phyloP scores from a whole-genome alignment of 2,113 vertebrate species.

The Callocephalon fimbriatum region DNA sequence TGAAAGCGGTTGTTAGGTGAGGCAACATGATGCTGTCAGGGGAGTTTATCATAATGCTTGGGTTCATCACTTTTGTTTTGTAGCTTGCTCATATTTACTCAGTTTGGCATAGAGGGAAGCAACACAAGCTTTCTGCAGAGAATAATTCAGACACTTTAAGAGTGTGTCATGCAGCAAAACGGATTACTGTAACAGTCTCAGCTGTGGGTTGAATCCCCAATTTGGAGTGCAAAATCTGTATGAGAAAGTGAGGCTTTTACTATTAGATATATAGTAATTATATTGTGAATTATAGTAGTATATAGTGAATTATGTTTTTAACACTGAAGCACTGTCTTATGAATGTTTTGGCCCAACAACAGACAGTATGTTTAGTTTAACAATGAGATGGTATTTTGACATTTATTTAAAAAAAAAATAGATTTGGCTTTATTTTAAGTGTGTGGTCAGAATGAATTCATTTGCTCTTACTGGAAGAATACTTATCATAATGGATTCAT shows the following conservation, averaged over 20 bases:
- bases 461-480: slow-evolving; percentile 77
- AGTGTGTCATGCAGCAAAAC: neutral
- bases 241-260: neutral
- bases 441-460: slow-evolving; percentile 69
- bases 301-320: neutral
- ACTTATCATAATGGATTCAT: slow-evolving; percentile 76
- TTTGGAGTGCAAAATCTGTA: neutral
- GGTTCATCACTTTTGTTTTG: neutral
- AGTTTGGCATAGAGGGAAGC: neutral
- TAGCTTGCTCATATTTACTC: neutral
- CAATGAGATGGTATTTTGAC: slow-evolving; percentile 49
- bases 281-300: neutral
- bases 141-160: neutral
- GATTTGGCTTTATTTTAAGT: slow-evolving; percentile 69
- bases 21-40: neutral
- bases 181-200: neutral
- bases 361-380: slow-evolving; percentile 17
- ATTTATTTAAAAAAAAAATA: slow-evolving; percentile 36
- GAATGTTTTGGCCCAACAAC: neutral
- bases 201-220: neutral
- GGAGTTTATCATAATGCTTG: neutral
- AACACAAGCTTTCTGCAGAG: neutral
- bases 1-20: neutral
- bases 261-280: neutral
- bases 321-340: neutral